phyloP scores from a whole-genome alignment of 2,113 vertebrate species.

The Cephalopholis sonnerati region DNA sequence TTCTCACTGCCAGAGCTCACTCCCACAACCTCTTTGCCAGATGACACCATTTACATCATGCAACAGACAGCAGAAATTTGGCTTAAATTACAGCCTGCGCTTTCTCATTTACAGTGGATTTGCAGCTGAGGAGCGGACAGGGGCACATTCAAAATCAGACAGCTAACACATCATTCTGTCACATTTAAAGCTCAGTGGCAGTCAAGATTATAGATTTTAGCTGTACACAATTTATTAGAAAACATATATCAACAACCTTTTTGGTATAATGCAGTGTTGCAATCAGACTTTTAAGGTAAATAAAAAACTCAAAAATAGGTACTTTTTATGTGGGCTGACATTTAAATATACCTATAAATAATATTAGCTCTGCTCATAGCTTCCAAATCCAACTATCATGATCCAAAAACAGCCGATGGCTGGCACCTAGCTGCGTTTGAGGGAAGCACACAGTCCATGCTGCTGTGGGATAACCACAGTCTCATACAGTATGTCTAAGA shows the following conservation, averaged over 20 bases:
- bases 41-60: slow-evolving; percentile 9
- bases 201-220: not conserved
- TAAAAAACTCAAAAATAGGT: not conserved
- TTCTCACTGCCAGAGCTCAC: not conserved
- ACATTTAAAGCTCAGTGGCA: not conserved
- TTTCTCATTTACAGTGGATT: not conserved
- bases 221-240: not conserved
- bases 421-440: not conserved
- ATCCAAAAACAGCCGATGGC: not conserved
- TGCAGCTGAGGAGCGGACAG: not conserved
- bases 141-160: not conserved
- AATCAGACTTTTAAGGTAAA: not conserved
- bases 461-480: not conserved
- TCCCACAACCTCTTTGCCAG: not conserved
- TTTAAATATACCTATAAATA: not conserved
- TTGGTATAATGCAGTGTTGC: not conserved
- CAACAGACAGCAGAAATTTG: not conserved
- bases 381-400: not conserved
- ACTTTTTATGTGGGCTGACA: not conserved
- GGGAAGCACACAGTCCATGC: not conserved
- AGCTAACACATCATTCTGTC: not conserved
- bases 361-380: not conserved
- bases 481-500: not conserved
- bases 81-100: not conserved
- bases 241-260: not conserved